phyloP scores from a whole-genome alignment of 1,140 invertebrate genomes.

The Pogonognathellus flavescens region DNA sequence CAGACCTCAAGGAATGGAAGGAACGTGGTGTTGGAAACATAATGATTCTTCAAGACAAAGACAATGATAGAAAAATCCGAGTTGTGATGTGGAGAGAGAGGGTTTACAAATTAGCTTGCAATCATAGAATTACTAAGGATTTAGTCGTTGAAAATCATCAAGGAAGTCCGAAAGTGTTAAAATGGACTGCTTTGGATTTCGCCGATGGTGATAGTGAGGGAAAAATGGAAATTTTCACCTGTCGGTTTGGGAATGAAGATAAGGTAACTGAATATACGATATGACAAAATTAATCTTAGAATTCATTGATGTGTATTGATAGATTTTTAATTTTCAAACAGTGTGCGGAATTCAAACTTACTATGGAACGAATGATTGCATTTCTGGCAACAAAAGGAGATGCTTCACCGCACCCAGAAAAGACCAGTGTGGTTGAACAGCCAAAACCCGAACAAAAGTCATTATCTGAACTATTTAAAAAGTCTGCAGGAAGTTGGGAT shows the following conservation, averaged over 20 bases:
- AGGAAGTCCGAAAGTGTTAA: slow-evolving; percentile 77
- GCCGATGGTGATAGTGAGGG: slow-evolving; percentile 79
- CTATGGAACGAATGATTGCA: neutral
- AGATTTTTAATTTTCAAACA: neutral
- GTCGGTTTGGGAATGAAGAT: slow-evolving; percentile 77
- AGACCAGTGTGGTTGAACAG: neutral
- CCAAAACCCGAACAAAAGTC: neutral
- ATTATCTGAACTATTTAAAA: slow-evolving; percentile 72
- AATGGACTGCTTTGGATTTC: slow-evolving; percentile 83
- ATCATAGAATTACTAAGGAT: slow-evolving; percentile 77
- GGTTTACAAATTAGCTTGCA: slow-evolving; percentile 82
- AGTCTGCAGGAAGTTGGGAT: slow-evolving; percentile 82
- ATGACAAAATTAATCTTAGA: neutral
- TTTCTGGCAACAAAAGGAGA: neutral
- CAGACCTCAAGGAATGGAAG: slow-evolving; percentile 82
- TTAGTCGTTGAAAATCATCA: slow-evolving; percentile 77
- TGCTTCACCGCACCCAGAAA: neutral
- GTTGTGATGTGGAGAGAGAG: slow-evolving; percentile 84
- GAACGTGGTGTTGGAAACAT: slow-evolving; percentile 84
- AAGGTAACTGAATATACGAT: neutral
- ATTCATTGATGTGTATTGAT: neutral
- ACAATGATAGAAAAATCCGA: slow-evolving; percentile 75
- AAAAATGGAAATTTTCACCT: slow-evolving; percentile 76
- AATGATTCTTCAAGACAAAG: slow-evolving; percentile 80
- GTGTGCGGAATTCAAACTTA: neutral